Conservation (phyloP, 2,113 vertebrate species). For the Meleagris gallopavo region DNA sequence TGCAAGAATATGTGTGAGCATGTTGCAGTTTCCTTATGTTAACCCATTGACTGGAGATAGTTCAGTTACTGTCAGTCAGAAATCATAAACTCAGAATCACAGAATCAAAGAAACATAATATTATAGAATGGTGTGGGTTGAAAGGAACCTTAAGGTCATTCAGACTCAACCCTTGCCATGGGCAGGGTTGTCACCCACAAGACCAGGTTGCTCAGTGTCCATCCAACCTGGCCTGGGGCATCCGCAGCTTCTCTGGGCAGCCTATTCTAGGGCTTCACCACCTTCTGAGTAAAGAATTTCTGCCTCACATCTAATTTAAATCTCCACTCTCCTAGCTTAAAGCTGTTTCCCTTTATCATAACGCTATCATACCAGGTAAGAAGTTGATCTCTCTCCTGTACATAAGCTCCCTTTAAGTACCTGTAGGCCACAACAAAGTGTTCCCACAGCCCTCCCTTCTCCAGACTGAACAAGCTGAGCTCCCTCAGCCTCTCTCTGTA, state of each 20-base stretch:
- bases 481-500: no score
- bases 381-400: no score
- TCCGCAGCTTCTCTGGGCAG: neutral
- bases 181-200: neutral
- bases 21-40: neutral
- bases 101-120: neutral
- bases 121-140: neutral
- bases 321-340: neutral
- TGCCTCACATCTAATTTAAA: neutral
- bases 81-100: neutral
- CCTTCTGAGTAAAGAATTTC: neutral
- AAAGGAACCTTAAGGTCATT: neutral
- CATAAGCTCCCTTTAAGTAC: no score
- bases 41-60: rapidly evolving
- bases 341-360: no score
- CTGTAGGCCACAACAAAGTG: no score
- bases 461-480: no score
- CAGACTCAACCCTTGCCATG: neutral
- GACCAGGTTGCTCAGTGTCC: neutral
- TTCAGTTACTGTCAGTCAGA: neutral
- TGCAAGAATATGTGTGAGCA: neutral
- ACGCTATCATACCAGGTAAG: no score
- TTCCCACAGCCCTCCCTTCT: no score
- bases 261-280: neutral
- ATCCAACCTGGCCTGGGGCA: neutral